These are phyloP conservation scores for Drosophila kuntzei DNA, from an alignment of 2,888 invertebrate genomes.

Conservation along the genomic window DNA sequence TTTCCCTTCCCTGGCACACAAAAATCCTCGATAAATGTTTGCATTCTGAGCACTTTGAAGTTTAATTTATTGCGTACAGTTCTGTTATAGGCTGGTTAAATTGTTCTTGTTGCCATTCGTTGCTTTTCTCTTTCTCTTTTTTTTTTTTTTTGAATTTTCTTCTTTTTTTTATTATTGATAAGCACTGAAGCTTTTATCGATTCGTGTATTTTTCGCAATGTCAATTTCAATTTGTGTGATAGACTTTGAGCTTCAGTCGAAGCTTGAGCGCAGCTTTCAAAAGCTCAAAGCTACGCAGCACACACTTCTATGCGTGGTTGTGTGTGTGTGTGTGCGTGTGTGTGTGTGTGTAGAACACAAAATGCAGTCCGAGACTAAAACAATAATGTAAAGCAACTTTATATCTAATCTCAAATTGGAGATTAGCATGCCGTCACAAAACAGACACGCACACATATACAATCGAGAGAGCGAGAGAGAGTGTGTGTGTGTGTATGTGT, in stretches of 20 bases:
- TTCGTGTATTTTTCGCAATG: slow-evolving; percentile 34
- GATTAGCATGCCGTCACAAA: slow-evolving; percentile 73
- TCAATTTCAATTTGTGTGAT: slow-evolving; percentile 1
- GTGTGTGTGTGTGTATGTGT: slow-evolving; percentile 26
- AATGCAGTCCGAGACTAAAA: slow-evolving; percentile 53
- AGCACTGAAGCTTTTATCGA: slow-evolving; percentile 53
- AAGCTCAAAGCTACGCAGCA: slow-evolving; percentile 22
- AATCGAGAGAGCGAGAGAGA: not conserved
- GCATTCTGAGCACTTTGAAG: slow-evolving; percentile 1
- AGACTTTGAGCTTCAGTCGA: slow-evolving; percentile 46
- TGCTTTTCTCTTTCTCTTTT: not conserved
- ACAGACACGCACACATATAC: slow-evolving; percentile 30
- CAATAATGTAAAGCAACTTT: slow-evolving; percentile 66
- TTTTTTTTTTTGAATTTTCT: slow-evolving; percentile 6
- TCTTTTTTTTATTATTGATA: slow-evolving; percentile 38
- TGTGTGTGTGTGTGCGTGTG: not conserved
- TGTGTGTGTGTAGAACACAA: slow-evolving; percentile 8
- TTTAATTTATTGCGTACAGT: slow-evolving; percentile 7
- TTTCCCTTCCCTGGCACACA: not conserved
- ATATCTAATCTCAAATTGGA: slow-evolving; percentile 84
- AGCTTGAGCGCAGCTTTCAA: slow-evolving; percentile 59
- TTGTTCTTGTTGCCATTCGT: slow-evolving; percentile 5
- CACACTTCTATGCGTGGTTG: not conserved
- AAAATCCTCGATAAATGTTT: slow-evolving; percentile 42
- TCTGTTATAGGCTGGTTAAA: slow-evolving; percentile 10